Base-by-base conservation (phyloP, 2,888 invertebrate species). In the Disparrhopalites patrizii region DNA sequence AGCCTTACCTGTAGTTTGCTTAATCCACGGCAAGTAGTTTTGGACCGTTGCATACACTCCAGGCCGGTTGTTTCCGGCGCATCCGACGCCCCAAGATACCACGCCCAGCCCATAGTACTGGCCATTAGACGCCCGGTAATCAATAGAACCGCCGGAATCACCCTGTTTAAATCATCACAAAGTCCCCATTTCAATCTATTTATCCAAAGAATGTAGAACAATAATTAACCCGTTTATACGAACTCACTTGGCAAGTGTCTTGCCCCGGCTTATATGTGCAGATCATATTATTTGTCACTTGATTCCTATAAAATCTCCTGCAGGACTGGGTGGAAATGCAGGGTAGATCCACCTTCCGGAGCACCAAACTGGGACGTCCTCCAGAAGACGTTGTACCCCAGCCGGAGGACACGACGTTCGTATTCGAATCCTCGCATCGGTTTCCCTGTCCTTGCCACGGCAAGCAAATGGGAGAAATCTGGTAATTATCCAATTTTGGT, bases 201-300 rank as follows among this genome's bases (percentile, higher is more conserved):
- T 27, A 54, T 10, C n/a, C 28, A 30, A n/a, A 13, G 15, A 5
- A 4, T 52, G 2, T 28, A n/a, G 30, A 28, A 15, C 27, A 3
- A 1, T 20, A 51, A 28, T 38, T 57, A 36, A 40, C 27, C 15
- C 30, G 13, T 52, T 30, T 15, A 18, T 20, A 23, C 13, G 33
- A 50, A 25, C 43, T 36, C 31, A 66, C 70, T 56, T 73, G 73
- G 56, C 73, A 73, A 36, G 73, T 68, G 54, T 73, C 73, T 47
- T 65, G 62, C 47, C 70, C 70, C 0, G 51, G 31, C 7, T 18
- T 54, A 51, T 66, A 69, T 1, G 73, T 71, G 30, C 73, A 73
- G 15, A 73, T 33, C 71, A 71, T 73, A 43, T 73, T 73, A 15
- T 67, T 47, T 1, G 68, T 71, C 13, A 72, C 66, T 23, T 64